Evolutionary conservation across 1,140 invertebrate genomes (phyloP).

Genomic region (Pachyrhynchus sulphureomaculatus): DNA sequence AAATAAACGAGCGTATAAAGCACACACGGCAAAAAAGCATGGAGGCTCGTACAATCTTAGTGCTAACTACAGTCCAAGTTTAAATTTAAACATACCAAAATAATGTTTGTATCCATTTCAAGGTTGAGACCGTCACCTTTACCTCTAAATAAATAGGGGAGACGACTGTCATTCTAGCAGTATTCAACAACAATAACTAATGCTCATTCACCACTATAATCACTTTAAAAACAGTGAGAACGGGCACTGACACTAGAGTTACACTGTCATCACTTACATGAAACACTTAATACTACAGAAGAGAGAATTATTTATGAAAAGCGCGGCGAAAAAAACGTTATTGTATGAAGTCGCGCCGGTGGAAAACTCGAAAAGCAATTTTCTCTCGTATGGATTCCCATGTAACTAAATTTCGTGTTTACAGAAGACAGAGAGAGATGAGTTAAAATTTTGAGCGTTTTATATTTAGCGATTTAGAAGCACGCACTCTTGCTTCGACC

Average conservation of each 20-base stretch:
- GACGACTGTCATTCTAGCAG: slow-evolving; percentile 6
- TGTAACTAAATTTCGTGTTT: slow-evolving; percentile 35
- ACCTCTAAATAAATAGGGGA: slow-evolving; percentile 13
- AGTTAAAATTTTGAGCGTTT: slow-evolving; percentile 39
- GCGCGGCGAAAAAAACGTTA: slow-evolving; percentile 7
- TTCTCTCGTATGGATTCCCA: slow-evolving; percentile 33
- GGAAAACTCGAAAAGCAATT: slow-evolving; percentile 25
- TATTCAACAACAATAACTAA: not conserved
- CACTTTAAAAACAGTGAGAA: not conserved
- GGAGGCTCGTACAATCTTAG: not conserved
- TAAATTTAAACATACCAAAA: slow-evolving; percentile 33
- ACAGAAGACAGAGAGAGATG: slow-evolving; percentile 23
- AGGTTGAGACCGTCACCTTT: slow-evolving; percentile 29
- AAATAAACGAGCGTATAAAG: slow-evolving; percentile 15
- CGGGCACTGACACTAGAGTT: not conserved
- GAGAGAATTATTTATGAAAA: not conserved
- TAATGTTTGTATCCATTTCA: slow-evolving; percentile 32
- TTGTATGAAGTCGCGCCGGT: slow-evolving; percentile 11
- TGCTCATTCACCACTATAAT: not conserved
- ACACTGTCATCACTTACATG: slow-evolving; percentile 5
- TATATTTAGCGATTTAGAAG: slow-evolving; percentile 45
- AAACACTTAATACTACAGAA: not conserved
- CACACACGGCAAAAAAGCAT: slow-evolving; percentile 16
- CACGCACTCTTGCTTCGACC: slow-evolving; percentile 35
- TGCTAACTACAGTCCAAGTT: slow-evolving; percentile 2